Evolutionary conservation across 2,797 vertebrate genomes (phyloP), one percentile per base, ranked within the genome.

Genomic region (Sebastes hubbsi): DNA sequence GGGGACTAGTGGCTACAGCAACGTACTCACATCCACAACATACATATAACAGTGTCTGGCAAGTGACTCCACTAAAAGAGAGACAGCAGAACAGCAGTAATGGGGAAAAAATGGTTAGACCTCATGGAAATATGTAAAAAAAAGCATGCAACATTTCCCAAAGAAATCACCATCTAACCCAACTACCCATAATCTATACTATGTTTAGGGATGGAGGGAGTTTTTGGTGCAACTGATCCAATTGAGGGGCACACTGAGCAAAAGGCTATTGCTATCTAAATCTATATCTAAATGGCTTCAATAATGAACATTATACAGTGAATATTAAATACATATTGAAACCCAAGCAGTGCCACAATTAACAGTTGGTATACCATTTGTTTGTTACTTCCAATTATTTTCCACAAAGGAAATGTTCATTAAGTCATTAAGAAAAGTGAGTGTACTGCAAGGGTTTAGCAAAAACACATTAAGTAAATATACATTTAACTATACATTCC

Each of bases 11-110:
- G 93, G 97, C 97, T 97, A 97, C 95, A 96, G 96, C 96, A 97
- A 96, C 96, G 97, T 97, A 98, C 97, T 98, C 97, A 97, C 97
- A 98, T 97, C 97, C 96, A 98, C 96, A 98, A 98, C 96, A 97
- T 97, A 98, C 87, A 95, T 97, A 97, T 95, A 98, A 98, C 97
- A 98, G 96, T 97, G 96, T 96, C 97, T 97, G 96, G 97, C 96
- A 97, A 97, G 96, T 97, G 97, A 97, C 96, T 97, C 96, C 97
- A 97, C 97, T 98, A 98, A 97, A 97, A 98, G 96, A 96, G 96
- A 96, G 94, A 97, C 96, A 96, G 97, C 96, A 97, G 95, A 97
- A 97, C 95, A 97, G 97, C 96, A 97, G 87, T 92, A 92, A 94
- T 92, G 97, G 96, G 96, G 95, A 96, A 88, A 20, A 95, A 89